Evolutionary conservation across 1,140 invertebrate genomes (phyloP).

Genomic region (Listronotus oregonensis): DNA sequence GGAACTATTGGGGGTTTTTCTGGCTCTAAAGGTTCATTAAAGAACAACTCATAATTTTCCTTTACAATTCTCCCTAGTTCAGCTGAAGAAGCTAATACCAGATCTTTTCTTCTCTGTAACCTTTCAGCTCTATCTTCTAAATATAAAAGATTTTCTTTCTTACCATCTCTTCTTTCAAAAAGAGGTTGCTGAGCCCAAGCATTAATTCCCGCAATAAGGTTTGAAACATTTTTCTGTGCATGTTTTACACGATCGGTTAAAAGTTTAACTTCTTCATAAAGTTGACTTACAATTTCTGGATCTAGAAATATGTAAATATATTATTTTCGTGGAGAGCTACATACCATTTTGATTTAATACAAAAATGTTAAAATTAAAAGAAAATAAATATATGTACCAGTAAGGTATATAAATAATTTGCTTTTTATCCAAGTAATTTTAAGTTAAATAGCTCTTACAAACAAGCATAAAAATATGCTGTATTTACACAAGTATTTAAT

Average conservation of each 20-base stretch:
- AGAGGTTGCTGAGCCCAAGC: constrained; percentile 72
- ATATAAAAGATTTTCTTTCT: constrained; percentile 64
- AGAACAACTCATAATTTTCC: constrained; percentile 69
- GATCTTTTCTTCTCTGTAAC: constrained; percentile 60
- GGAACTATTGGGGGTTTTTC: constrained; percentile 4
- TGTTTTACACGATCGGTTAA: constrained; percentile 69
- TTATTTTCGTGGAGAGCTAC: background rate
- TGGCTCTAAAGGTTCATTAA: constrained; percentile 49
- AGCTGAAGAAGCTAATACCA: constrained; percentile 61
- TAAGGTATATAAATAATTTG: no score
- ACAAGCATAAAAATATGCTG: no score
- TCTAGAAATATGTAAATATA: constrained; percentile 39
- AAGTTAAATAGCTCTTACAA: no score
- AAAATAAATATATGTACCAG: no score
- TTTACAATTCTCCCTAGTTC: constrained; percentile 65
- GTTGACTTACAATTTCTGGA: constrained; percentile 40
- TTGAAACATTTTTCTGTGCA: constrained; percentile 69
- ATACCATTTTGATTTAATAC: background rate
- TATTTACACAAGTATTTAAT: no score
- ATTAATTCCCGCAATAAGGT: constrained; percentile 63
- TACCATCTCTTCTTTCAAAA: constrained; percentile 68
- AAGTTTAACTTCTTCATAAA: constrained; percentile 56
- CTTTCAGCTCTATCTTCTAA: constrained; percentile 64
- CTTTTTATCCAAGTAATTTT: no score
- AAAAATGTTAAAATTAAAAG: no score